phyloP scores from a whole-genome alignment of 2,797 vertebrate genomes.

The Sciaenops ocellatus region DNA sequence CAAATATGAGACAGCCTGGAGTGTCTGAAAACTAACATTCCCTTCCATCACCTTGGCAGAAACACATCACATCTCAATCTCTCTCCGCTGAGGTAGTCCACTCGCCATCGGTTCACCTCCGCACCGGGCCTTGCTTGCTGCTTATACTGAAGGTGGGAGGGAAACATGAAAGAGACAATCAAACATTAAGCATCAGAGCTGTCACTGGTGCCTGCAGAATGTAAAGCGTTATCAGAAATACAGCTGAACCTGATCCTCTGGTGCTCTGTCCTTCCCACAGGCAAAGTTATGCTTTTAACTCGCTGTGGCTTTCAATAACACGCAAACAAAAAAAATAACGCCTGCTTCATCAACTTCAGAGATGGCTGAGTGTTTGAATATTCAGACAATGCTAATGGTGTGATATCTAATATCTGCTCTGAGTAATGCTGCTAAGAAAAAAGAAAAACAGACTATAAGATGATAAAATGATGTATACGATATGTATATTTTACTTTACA shows the following conservation, averaged over 20 bases:
- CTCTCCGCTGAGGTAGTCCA: constrained; percentile 36
- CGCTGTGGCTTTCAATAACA: constrained; percentile 72
- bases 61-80: constrained; percentile 58
- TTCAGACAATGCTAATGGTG: constrained; percentile 48
- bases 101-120: constrained; percentile 65
- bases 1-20: constrained; percentile 34
- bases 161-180: constrained; percentile 80
- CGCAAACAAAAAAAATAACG: constrained; percentile 76
- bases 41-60: constrained; percentile 57
- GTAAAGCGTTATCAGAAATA: constrained; percentile 80
- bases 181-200: constrained; percentile 78
- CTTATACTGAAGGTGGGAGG: constrained; percentile 60
- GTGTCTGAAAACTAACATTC: constrained; percentile 53
- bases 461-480: not conserved
- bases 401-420: constrained; percentile 6
- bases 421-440: not conserved
- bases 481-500: not conserved
- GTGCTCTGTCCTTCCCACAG: constrained; percentile 83
- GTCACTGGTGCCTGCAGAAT: constrained; percentile 78
- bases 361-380: constrained; percentile 47
- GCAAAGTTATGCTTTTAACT: constrained; percentile 87
- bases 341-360: constrained; percentile 42
- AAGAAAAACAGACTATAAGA: not conserved
- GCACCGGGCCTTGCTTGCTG: constrained; percentile 42
- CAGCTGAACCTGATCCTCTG: constrained; percentile 76